Evolutionary conservation across 2,113 vertebrate genomes (phyloP).

Genomic region (Nothoprocta perdicaria): DNA sequence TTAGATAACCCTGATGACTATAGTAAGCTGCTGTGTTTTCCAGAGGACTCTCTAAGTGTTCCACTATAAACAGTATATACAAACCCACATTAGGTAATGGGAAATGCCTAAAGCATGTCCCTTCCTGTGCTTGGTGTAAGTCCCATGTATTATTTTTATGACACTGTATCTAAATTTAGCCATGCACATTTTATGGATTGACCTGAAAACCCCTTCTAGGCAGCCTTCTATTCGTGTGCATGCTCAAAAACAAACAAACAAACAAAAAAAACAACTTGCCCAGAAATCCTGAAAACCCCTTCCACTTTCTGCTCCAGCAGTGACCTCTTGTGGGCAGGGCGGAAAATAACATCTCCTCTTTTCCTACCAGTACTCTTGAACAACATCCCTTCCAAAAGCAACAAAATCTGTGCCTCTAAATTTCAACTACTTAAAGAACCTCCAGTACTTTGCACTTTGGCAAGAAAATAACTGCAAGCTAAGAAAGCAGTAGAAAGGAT

Average conservation of each 20-base stretch:
- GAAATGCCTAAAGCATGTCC: background rate
- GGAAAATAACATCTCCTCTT: background rate
- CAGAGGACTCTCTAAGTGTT: background rate
- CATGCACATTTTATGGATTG: background rate
- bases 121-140: background rate
- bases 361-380: background rate
- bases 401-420: rapidly evolving
- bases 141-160: background rate
- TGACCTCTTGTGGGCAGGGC: constrained; percentile 16
- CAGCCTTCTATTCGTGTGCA: background rate
- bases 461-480: background rate
- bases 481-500: background rate
- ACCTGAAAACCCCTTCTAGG: background rate
- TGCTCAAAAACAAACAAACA: background rate
- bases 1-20: background rate
- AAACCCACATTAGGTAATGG: background rate
- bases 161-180: background rate
- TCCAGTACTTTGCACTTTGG: background rate
- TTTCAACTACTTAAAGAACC: rapidly evolving
- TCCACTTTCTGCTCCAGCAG: background rate
- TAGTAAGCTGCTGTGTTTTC: background rate
- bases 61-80: background rate
- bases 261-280: no score
- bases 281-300: background rate
- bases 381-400: rapidly evolving